phyloP scores from a whole-genome alignment of 2,888 invertebrate species.

The Lepidochitona cinerea region DNA sequence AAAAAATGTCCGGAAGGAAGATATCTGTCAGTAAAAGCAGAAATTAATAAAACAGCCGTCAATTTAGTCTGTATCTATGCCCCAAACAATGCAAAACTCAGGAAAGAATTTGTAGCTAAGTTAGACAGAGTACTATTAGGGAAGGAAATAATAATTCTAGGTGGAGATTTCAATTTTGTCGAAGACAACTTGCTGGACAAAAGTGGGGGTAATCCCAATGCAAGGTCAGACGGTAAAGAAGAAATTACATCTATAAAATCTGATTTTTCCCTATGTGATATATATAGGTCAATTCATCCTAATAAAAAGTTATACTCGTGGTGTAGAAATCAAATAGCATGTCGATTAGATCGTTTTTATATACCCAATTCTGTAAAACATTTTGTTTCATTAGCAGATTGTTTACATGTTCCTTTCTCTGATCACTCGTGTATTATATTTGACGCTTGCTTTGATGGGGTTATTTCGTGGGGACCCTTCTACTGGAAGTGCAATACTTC shows the following conservation, averaged over 20 bases:
- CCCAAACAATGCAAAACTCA: not conserved
- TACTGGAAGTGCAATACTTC: slow-evolving; percentile 3
- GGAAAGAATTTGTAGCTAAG: not conserved
- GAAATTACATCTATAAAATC: slow-evolving; percentile 14
- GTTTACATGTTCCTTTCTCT: not conserved
- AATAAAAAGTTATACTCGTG: slow-evolving; percentile 1
- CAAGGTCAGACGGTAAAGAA: slow-evolving; percentile 5
- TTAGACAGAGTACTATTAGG: not conserved
- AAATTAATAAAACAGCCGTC: not conserved
- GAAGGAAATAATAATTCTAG: slow-evolving; percentile 10
- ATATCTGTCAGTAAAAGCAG: not conserved
- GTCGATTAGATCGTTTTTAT: not conserved
- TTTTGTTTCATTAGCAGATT: not conserved
- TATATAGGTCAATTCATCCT: slow-evolving; percentile 15
- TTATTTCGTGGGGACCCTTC: not conserved
- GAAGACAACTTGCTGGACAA: slow-evolving; percentile 15
- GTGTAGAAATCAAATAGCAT: not conserved
- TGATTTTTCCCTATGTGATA: slow-evolving; percentile 18
- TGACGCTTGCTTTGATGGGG: not conserved
- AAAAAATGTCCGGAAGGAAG: not conserved
- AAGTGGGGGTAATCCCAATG: slow-evolving; percentile 16
- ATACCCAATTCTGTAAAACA: not conserved
- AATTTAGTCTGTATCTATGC: not conserved
- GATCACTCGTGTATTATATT: not conserved
- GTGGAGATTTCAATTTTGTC: slow-evolving; percentile 29